These are phyloP conservation scores for Zophobas morio DNA, from an alignment of 1,140 invertebrate genomes.

Conservation along the genomic window DNA sequence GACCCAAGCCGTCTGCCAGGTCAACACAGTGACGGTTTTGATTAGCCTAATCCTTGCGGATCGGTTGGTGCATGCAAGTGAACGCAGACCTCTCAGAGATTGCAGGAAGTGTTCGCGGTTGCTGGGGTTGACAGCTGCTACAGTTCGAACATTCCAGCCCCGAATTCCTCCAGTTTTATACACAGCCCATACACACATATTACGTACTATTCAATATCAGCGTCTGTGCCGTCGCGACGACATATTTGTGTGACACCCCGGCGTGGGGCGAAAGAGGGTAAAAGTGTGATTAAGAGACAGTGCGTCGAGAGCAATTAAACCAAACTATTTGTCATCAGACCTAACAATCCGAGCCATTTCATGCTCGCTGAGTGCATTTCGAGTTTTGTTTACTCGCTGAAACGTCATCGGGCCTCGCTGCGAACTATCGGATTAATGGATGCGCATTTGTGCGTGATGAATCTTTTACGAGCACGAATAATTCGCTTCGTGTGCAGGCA, in stretches of 20 bases:
- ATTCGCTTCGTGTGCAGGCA: not conserved
- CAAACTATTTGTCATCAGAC: slow-evolving; percentile 51
- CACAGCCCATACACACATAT: slow-evolving; percentile 39
- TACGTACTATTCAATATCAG: slow-evolving; percentile 33
- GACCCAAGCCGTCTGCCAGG: slow-evolving; percentile 2
- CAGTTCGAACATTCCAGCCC: slow-evolving; percentile 41
- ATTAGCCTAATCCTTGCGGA: slow-evolving; percentile 44
- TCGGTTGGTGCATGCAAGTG: slow-evolving; percentile 29
- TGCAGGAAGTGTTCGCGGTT: slow-evolving; percentile 44
- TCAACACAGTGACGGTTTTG: slow-evolving; percentile 31
- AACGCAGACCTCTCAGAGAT: slow-evolving; percentile 40
- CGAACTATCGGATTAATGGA: not conserved
- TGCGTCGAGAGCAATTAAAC: slow-evolving; percentile 44
- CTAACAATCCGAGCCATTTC: slow-evolving; percentile 48
- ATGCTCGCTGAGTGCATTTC: slow-evolving; percentile 43
- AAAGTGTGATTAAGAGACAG: slow-evolving; percentile 8
- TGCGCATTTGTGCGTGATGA: not conserved
- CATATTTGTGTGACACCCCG: slow-evolving; percentile 22
- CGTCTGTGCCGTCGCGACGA: slow-evolving; percentile 15
- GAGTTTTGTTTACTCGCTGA: slow-evolving; percentile 50
- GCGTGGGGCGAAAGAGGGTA: slow-evolving; percentile 1
- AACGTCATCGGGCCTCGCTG: no score
- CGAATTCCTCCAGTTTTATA: slow-evolving; percentile 45
- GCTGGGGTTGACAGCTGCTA: slow-evolving; percentile 46
- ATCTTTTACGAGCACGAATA: not conserved